Conservation (phyloP, 2,797 vertebrate genomes). For the Pseudocheirus occidentalis region DNA sequence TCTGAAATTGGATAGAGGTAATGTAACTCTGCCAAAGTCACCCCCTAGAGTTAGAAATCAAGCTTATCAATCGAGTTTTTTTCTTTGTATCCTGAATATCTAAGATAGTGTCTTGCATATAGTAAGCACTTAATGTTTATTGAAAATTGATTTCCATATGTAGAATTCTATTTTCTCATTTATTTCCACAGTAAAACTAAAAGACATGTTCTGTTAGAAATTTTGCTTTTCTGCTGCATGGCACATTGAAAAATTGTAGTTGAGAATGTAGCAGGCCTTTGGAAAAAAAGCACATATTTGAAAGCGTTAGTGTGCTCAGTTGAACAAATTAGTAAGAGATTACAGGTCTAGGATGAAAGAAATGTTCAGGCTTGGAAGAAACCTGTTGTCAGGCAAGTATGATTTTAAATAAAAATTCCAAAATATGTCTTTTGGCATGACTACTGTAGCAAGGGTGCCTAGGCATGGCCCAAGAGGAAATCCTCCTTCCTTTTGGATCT, state of each 20-base stretch:
- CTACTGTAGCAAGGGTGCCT: not conserved
- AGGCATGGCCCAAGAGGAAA: not conserved
- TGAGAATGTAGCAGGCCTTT: not conserved
- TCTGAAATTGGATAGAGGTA: not conserved
- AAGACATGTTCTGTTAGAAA: not conserved
- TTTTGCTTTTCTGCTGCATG: not conserved
- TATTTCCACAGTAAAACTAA: not conserved
- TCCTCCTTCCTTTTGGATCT: not conserved
- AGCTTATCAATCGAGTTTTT: not conserved
- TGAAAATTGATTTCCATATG: not conserved
- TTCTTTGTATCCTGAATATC: not conserved
- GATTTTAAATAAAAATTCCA: not conserved
- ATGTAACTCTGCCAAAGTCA: not conserved
- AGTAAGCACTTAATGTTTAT: not conserved
- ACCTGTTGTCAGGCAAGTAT: not conserved
- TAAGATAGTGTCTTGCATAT: not conserved
- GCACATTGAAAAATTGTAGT: not conserved
- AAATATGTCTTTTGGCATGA: not conserved
- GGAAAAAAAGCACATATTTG: not conserved
- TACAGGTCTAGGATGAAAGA: not conserved
- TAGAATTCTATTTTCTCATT: not conserved
- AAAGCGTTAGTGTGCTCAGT: not conserved
- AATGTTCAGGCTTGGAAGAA: not conserved
- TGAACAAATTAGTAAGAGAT: not conserved
- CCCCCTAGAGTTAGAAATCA: not conserved